Base-by-base conservation (phyloP, 2,888 invertebrate species). In the Watsonalla cultraria region DNA sequence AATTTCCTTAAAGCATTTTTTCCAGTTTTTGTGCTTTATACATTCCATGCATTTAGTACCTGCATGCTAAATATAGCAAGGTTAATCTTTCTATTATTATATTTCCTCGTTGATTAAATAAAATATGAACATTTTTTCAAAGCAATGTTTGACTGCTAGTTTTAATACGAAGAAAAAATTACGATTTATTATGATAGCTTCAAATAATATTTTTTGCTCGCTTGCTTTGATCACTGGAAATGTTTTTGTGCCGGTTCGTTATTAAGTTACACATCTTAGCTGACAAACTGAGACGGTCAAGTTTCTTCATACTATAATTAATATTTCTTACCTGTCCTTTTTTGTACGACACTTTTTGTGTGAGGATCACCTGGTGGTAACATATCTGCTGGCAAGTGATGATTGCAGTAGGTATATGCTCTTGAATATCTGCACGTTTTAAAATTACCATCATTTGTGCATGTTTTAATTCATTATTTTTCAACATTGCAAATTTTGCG, bases 211-310 rank as follows among this genome's bases (percentile, higher is more conserved):
- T 64, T 65, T 62, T 64, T 52, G 51, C 58, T 42, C 45, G 42
- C 47, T 53, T 49, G 47, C 34, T 52, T 52, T 37, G 48, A 49
- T 57, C 42, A 51, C 54, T 53, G 50, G 51, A 46, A 45, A 51
- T 34, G 37, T 57, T 54, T 58, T 57, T 55, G 54, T 54, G 52
- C 52, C 47, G 56, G 54, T 58, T 72, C 64, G 62, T 69, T 69
- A 74, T 73, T 66, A 63, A 66, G 66, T 72, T 72, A 68, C 71
- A 66, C 60, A 61, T 64, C 59, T 65, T 62, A 54, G 64, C 70
- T 71, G 71, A 70, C 70, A 67, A 65, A 64, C 59, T 67, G 58
- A 64, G 61, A 64, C 62, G 65, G 67, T 57, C 59, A 59, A 56
- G 62, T 66, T 72, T 67, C 66, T 64, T 65, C 57, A 49, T 49